A percentile compares a stretch with the other conserved stretches of the same genome.
phyloP scores from a whole-genome alignment of 2,113 vertebrate genomes.

The Daboia siamensis region DNA sequence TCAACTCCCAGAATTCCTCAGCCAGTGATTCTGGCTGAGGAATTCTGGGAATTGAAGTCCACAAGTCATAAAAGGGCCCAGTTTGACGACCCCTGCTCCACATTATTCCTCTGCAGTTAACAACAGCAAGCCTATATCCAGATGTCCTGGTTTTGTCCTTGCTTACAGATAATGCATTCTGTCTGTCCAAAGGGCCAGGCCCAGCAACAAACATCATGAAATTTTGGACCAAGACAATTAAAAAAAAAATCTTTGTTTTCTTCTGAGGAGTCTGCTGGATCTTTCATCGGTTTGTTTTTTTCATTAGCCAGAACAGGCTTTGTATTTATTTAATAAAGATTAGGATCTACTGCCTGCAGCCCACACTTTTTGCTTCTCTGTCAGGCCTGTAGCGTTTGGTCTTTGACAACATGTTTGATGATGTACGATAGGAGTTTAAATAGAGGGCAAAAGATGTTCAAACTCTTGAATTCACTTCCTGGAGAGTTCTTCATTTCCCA shows the following conservation, averaged over 20 bases:
- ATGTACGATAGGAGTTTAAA: slow-evolving; percentile 42
- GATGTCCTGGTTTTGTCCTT: neutral
- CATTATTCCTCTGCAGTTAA: neutral
- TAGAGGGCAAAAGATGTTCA: slow-evolving; percentile 35
- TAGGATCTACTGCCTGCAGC: slow-evolving; percentile 69
- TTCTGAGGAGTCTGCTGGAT: slow-evolving; percentile 62
- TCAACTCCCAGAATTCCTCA: too few species aligned
- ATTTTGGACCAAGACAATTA: slow-evolving; percentile 61
- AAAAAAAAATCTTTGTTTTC: slow-evolving; percentile 62
- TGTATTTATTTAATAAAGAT: slow-evolving; percentile 75
- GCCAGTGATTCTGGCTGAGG: too few species aligned
- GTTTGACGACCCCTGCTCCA: too few species aligned
- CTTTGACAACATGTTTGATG: slow-evolving; percentile 61
- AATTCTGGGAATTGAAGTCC: too few species aligned
- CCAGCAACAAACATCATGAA: slow-evolving; percentile 41
- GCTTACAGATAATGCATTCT: neutral
- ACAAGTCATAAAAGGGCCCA: too few species aligned
- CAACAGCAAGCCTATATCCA: slow-evolving; percentile 22
- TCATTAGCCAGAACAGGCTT: slow-evolving; percentile 68
- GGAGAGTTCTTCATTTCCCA: neutral
- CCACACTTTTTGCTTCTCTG: slow-evolving; percentile 63
- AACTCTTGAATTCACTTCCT: slow-evolving; percentile 12
- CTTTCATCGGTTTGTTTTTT: slow-evolving; percentile 69
- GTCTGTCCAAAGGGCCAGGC: slow-evolving; percentile 38
- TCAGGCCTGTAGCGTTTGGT: slow-evolving; percentile 55